These are phyloP conservation scores for Rotaria socialis DNA, from an alignment of 2,888 invertebrate genomes.

Conservation along the genomic window DNA sequence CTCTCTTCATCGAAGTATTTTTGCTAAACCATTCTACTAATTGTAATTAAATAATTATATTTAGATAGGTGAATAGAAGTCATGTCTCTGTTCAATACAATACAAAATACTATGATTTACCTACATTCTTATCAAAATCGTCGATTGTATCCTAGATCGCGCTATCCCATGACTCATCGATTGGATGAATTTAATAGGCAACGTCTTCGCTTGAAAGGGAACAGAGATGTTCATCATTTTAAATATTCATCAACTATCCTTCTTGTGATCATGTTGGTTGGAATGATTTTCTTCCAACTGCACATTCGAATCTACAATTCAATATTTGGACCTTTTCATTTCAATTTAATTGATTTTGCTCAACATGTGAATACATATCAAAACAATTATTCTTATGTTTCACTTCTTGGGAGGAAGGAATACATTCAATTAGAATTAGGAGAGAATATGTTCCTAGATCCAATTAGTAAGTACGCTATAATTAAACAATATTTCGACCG, in stretches of 20 bases:
- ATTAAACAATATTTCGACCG: not conserved
- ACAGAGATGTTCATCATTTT: not conserved
- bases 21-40: too few relatives aligned
- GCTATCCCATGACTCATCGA: not conserved
- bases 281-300: not conserved
- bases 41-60: too few relatives aligned
- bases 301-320: not conserved
- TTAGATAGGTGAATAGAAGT: too few relatives aligned
- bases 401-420: not conserved
- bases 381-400: not conserved
- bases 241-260: not conserved
- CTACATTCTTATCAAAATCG: not conserved
- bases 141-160: not conserved
- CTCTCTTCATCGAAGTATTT: too few relatives aligned
- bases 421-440: conserved; percentile 3
- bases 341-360: not conserved
- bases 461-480: not conserved
- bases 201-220: not conserved
- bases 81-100: too few relatives aligned
- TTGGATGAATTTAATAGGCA: not conserved
- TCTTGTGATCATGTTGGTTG: not conserved
- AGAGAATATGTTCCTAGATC: not conserved
- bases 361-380: not conserved
- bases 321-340: not conserved
- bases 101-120: not conserved